phyloP scores from a whole-genome alignment of 2,797 vertebrate genomes.

The Chelmon rostratus region DNA sequence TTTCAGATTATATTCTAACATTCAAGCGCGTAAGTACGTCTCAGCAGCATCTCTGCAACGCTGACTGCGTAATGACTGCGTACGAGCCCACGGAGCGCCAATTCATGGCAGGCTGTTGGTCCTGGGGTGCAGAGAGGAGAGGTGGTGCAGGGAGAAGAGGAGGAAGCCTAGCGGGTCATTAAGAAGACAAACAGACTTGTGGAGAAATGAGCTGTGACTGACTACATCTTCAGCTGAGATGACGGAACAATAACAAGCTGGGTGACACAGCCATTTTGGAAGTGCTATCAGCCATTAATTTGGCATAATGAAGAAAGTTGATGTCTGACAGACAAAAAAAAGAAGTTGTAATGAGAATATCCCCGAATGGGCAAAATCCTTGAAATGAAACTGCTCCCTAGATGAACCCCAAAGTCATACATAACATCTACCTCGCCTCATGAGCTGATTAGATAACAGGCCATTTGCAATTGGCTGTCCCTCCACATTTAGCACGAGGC shows the following conservation, averaged over 20 bases:
- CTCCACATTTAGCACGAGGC: slow-evolving; percentile 60
- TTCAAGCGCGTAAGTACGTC: slow-evolving; percentile 17
- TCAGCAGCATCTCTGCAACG: slow-evolving; percentile 21
- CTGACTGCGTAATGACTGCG: slow-evolving; percentile 42
- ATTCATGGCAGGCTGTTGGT: slow-evolving; percentile 34
- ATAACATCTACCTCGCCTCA: slow-evolving; percentile 38
- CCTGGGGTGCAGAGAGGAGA: background rate
- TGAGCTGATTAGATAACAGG: slow-evolving; percentile 64
- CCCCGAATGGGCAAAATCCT: slow-evolving; percentile 16
- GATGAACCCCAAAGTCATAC: slow-evolving; percentile 30
- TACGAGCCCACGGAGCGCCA: slow-evolving; percentile 11
- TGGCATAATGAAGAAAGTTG: slow-evolving; percentile 37
- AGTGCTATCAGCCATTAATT: slow-evolving; percentile 28
- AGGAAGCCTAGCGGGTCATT: slow-evolving; percentile 44
- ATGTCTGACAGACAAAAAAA: background rate
- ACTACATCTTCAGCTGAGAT: slow-evolving; percentile 35
- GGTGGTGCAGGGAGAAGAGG: slow-evolving; percentile 1
- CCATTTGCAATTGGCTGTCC: slow-evolving; percentile 61
- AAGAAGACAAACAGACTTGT: slow-evolving; percentile 46
- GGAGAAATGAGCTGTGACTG: slow-evolving; percentile 44
- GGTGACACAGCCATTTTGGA: slow-evolving; percentile 20
- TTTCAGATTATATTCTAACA: slow-evolving; percentile 39
- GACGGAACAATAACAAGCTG: slow-evolving; percentile 39
- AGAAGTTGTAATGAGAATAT: slow-evolving; percentile 8
- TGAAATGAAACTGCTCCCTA: slow-evolving; percentile 45